Evolutionary conservation across 2,113 vertebrate genomes (phyloP).

Genomic region (Coreoperca whiteheadi): DNA sequence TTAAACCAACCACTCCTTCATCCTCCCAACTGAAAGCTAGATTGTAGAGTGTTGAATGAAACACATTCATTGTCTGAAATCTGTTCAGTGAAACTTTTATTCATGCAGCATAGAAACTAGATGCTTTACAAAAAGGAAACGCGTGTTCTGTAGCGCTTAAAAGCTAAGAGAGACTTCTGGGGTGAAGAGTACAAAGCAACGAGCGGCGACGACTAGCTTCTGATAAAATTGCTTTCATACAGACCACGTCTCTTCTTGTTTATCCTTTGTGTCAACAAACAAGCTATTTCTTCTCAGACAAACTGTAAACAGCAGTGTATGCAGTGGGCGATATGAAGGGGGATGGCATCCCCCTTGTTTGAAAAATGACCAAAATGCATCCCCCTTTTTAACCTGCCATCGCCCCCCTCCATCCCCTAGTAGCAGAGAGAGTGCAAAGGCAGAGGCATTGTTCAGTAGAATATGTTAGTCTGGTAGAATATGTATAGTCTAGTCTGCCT

Average conservation of each 20-base stretch:
- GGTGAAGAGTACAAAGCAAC: background rate
- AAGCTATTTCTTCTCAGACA: background rate
- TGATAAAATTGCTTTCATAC: slow-evolving; percentile 8
- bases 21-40: background rate
- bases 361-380: too few species aligned
- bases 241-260: background rate
- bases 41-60: background rate
- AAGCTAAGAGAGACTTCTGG: background rate
- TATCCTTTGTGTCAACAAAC: slow-evolving; percentile 4
- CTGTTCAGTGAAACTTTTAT: background rate
- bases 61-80: slow-evolving; percentile 8
- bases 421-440: too few species aligned
- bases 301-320: slow-evolving; percentile 1
- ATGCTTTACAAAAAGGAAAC: background rate
- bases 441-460: too few species aligned
- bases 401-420: too few species aligned
- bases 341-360: too few species aligned
- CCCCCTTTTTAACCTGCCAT: too few species aligned
- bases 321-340: too few species aligned
- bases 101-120: background rate
- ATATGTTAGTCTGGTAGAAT: too few species aligned
- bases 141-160: background rate
- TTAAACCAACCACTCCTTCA: background rate
- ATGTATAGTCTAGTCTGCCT: too few species aligned
- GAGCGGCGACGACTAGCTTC: background rate